Evolutionary conservation across 2,113 vertebrate species (phyloP).

Genomic region (Notechis scutatus): DNA sequence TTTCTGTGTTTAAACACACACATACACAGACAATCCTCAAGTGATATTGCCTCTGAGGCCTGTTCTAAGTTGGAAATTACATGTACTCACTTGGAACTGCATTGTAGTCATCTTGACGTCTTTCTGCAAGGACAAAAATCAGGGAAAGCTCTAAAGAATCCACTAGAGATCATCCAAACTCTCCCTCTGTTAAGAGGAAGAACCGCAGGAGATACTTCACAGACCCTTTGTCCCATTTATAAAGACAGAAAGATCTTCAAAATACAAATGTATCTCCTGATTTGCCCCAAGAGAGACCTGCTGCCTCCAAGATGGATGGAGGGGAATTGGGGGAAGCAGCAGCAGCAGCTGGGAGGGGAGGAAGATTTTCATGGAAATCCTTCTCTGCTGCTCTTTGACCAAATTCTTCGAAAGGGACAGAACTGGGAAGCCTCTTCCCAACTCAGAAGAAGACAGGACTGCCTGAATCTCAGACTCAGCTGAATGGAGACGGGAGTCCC

Average conservation of each 20-base stretch:
- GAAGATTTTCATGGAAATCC: not conserved
- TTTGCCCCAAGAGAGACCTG: not conserved
- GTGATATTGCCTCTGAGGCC: fast-evolving
- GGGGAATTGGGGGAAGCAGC: no score
- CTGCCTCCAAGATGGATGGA: not conserved
- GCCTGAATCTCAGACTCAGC: no score
- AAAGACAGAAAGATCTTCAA: not conserved
- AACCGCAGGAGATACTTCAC: no score
- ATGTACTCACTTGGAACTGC: not conserved
- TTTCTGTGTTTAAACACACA: no score
- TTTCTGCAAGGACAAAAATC: not conserved
- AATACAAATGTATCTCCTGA: not conserved
- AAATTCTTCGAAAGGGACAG: no score
- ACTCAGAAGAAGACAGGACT: no score
- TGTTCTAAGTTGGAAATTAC: not conserved
- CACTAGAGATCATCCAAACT: not conserved
- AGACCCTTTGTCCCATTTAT: fast-evolving
- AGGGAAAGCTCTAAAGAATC: not conserved
- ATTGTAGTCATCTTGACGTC: not conserved
- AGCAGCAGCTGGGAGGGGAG: no score
- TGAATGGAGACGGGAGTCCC: no score
- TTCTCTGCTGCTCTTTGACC: no score
- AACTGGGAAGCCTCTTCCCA: no score
- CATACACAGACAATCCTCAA: not conserved
- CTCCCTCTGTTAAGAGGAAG: not conserved